Percentiles rank a stretch among this genome's conserved stretches.
Evolutionary conservation across 2,113 vertebrate genomes (phyloP).

Genomic region (Mesitornis unicolor): DNA sequence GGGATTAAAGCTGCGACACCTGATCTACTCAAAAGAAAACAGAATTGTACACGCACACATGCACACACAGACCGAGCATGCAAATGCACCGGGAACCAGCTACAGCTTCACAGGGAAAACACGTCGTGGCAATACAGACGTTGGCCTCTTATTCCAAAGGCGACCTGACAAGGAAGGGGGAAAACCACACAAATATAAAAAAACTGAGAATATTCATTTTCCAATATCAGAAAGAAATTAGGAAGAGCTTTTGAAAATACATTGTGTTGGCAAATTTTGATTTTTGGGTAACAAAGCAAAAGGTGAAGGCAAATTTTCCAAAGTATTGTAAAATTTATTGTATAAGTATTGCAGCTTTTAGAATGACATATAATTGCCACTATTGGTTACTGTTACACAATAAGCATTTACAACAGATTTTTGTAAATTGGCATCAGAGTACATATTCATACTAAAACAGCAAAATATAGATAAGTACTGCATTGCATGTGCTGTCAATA

Average conservation of each 20-base stretch:
- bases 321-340: constrained; percentile 85
- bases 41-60: not conserved
- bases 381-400: constrained; percentile 73
- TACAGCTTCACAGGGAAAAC: not conserved
- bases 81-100: not conserved
- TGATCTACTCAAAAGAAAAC: not conserved
- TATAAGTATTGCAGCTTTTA: constrained; percentile 81
- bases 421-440: constrained; percentile 68
- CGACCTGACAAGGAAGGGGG: not conserved
- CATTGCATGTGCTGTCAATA: constrained; percentile 67
- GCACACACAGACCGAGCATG: not conserved
- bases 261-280: not conserved
- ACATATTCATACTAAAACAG: constrained; percentile 72
- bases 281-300: constrained; percentile 30
- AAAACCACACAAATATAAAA: not conserved
- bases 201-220: not conserved
- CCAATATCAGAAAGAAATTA: not conserved
- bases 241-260: not conserved
- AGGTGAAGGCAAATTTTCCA: constrained; percentile 66
- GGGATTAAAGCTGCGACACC: constrained; percentile 33
- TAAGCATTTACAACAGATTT: constrained; percentile 74
- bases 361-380: constrained; percentile 75
- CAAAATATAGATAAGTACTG: constrained; percentile 67
- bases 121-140: not conserved
- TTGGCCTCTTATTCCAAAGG: not conserved